Percentiles rank a stretch among this genome's conserved stretches.
Evolutionary conservation across 2,113 vertebrate genomes (phyloP).

Genomic region (Alouatta palliata): DNA sequence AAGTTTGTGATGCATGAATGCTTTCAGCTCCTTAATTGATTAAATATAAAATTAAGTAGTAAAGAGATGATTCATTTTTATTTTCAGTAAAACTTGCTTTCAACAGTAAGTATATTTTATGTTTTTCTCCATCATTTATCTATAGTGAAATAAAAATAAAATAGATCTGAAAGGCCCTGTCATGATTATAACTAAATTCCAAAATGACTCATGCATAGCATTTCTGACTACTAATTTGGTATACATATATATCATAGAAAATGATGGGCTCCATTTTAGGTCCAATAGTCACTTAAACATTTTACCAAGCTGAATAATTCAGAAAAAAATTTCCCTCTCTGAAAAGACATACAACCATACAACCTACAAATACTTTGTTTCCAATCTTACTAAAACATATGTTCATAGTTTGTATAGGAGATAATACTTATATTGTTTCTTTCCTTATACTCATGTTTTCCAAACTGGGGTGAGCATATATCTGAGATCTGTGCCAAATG

Average conservation of each 20-base stretch:
- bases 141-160: constrained; percentile 35
- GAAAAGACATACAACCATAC: constrained; percentile 43
- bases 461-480: background rate
- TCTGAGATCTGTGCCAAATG: background rate
- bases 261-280: background rate
- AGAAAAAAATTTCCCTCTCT: background rate
- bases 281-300: constrained; percentile 4
- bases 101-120: constrained; percentile 10
- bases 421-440: constrained; percentile 50
- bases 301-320: constrained; percentile 32
- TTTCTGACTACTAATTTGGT: constrained; percentile 27
- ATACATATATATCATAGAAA: background rate
- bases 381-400: background rate
- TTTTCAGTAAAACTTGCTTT: constrained; percentile 56
- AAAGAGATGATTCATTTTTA: background rate
- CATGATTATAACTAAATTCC: constrained; percentile 39
- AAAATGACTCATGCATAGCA: constrained; percentile 6
- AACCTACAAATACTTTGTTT: constrained; percentile 48
- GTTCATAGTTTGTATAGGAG: constrained; percentile 44
- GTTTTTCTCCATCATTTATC: constrained; percentile 12
- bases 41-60: constrained; percentile 19
- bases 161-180: constrained; percentile 18
- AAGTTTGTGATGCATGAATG: background rate
- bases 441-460: constrained; percentile 43
- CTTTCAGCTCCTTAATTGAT: background rate